These are phyloP conservation scores for Diabrotica undecimpunctata DNA, from an alignment of 1,140 invertebrate species.

Conservation along the genomic window DNA sequence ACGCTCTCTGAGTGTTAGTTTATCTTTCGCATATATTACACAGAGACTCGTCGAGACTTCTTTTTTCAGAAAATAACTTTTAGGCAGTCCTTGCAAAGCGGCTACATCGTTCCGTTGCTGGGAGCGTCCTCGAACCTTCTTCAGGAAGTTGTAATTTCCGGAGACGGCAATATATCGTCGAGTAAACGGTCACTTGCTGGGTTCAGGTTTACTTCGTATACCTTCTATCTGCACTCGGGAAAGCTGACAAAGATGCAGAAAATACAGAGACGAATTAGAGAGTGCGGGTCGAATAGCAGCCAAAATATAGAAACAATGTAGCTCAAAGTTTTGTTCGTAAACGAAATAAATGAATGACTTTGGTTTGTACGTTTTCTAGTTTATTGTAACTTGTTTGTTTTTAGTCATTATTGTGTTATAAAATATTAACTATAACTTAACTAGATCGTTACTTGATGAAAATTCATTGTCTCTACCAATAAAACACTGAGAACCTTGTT, in stretches of 20 bases:
- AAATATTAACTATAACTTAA: too few relatives aligned
- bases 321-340: too few relatives aligned
- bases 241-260: not conserved
- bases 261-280: too few relatives aligned
- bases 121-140: not conserved
- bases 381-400: too few relatives aligned
- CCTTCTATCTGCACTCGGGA: not conserved
- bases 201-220: not conserved
- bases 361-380: too few relatives aligned
- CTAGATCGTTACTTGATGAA: too few relatives aligned
- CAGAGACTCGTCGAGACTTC: not conserved
- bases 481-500: too few relatives aligned
- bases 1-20: not conserved
- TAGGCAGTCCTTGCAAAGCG: not conserved
- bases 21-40: not conserved
- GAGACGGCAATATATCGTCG: not conserved
- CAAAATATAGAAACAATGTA: too few relatives aligned
- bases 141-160: conserved; percentile 1
- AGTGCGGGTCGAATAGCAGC: too few relatives aligned
- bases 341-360: too few relatives aligned
- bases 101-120: not conserved
- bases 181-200: not conserved
- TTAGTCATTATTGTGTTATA: too few relatives aligned
- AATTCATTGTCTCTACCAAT: too few relatives aligned
- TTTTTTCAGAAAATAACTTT: not conserved